A percentile compares a stretch with the other conserved stretches of the same genome.
Conservation (phyloP, 1,140 invertebrate species). For the Epicauta chinensis region DNA sequence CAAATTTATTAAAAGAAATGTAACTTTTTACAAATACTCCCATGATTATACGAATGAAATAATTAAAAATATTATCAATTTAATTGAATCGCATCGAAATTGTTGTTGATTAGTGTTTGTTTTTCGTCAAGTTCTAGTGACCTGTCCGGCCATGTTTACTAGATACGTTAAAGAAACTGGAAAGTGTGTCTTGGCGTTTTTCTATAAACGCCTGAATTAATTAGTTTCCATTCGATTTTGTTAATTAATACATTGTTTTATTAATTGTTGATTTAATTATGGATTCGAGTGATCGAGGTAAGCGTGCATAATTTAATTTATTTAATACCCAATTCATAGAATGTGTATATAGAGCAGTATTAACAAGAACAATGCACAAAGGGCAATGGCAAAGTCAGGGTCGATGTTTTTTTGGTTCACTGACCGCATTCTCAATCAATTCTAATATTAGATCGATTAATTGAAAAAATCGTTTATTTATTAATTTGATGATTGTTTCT, state of each 20-base stretch:
- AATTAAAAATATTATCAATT: no score
- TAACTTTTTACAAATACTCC: no score
- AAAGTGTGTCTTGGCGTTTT: conserved; percentile 39
- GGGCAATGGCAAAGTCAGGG: conserved; percentile 45
- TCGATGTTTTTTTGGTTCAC: conserved; percentile 42
- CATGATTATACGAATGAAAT: no score
- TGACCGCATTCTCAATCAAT: conserved; percentile 37
- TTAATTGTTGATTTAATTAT: no score
- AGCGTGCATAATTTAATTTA: conserved; percentile 18
- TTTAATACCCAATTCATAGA: no score
- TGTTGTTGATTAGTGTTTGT: no score
- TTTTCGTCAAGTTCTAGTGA: no score
- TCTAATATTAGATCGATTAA: neutral
- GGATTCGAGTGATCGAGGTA: conserved; percentile 29
- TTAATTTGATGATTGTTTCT: no score
- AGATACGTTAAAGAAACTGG: conserved; percentile 17
- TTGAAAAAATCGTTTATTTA: neutral
- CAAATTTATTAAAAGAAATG: no score
- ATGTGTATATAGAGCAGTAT: neutral
- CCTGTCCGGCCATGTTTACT: conserved; percentile 39
- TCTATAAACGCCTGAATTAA: conserved; percentile 29
- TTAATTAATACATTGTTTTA: conserved; percentile 12
- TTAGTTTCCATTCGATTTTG: neutral
- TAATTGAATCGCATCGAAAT: no score
- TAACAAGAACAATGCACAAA: conserved; percentile 23